Evolutionary conservation across 23 tunicate species (phyloP).

Genomic region (Oikopleura dioica): DNA sequence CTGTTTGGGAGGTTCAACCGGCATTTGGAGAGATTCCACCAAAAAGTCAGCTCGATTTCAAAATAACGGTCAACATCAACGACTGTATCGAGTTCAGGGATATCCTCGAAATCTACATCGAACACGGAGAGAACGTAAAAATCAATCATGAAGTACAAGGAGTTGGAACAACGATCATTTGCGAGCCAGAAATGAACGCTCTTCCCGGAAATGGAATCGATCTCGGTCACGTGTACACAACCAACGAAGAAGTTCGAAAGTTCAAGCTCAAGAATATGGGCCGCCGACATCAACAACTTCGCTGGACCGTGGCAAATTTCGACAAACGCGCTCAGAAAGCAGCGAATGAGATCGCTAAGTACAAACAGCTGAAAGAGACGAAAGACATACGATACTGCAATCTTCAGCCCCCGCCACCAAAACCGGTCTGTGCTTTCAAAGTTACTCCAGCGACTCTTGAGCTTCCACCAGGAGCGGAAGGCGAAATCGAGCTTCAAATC

Average conservation of each 20-base stretch:
- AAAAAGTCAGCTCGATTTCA: slow-evolving; percentile 16
- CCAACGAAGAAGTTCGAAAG: slow-evolving; percentile 10
- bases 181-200: slow-evolving; percentile 51
- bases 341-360: background rate
- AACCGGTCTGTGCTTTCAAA: background rate
- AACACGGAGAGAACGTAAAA: slow-evolving; percentile 11
- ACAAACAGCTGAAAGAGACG: background rate
- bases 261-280: slow-evolving; percentile 63
- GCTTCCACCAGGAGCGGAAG: background rate
- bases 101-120: background rate
- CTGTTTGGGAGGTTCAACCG: slow-evolving; percentile 52
- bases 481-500: too few species aligned
- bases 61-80: slow-evolving; percentile 44
- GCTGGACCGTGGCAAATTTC: slow-evolving; percentile 60
- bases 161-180: slow-evolving; percentile 40
- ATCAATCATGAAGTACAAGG: slow-evolving; percentile 54
- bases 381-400: background rate
- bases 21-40: slow-evolving; percentile 42
- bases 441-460: background rate
- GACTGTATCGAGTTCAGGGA: slow-evolving; percentile 34
- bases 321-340: slow-evolving; percentile 15
- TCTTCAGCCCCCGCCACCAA: background rate
- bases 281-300: slow-evolving; percentile 50
- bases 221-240: slow-evolving; percentile 70
- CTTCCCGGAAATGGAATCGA: slow-evolving; percentile 14